phyloP scores from a whole-genome alignment of 2,888 invertebrate genomes.

The Dicroscelio sp. region DNA sequence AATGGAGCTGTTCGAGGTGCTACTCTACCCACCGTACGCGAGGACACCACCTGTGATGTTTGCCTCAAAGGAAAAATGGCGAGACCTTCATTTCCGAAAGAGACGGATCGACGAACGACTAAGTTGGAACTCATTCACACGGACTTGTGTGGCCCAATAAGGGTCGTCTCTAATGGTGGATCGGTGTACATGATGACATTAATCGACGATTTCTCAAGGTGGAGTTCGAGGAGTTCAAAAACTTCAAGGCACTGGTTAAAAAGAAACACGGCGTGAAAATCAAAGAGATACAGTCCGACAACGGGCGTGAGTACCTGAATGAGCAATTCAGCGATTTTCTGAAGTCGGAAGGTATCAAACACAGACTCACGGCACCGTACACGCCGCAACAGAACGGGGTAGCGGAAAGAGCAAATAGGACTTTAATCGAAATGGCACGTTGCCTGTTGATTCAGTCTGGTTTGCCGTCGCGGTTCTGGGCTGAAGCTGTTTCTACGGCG shows the following conservation, averaged over 20 bases:
- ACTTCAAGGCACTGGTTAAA: constrained; percentile 72
- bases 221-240: constrained; percentile 69
- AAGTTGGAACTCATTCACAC: background rate
- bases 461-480: constrained; percentile 85
- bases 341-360: constrained; percentile 79
- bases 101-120: background rate
- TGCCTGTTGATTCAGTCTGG: constrained; percentile 82
- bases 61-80: background rate
- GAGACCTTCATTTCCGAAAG: background rate
- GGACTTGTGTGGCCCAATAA: background rate
- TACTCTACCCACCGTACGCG: background rate
- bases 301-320: constrained; percentile 80
- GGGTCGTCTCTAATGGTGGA: background rate
- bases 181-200: constrained; percentile 66
- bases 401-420: constrained; percentile 86
- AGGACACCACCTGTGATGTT: background rate
- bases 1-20: background rate
- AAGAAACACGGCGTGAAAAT: constrained; percentile 78
- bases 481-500: constrained; percentile 85
- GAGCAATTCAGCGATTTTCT: constrained; percentile 81
- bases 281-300: constrained; percentile 81
- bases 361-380: constrained; percentile 81
- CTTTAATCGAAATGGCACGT: constrained; percentile 85
- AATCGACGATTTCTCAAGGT: constrained; percentile 76
- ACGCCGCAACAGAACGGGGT: constrained; percentile 87